Conservation (phyloP, 2,888 invertebrate species). For the Mylabris sibirica region DNA sequence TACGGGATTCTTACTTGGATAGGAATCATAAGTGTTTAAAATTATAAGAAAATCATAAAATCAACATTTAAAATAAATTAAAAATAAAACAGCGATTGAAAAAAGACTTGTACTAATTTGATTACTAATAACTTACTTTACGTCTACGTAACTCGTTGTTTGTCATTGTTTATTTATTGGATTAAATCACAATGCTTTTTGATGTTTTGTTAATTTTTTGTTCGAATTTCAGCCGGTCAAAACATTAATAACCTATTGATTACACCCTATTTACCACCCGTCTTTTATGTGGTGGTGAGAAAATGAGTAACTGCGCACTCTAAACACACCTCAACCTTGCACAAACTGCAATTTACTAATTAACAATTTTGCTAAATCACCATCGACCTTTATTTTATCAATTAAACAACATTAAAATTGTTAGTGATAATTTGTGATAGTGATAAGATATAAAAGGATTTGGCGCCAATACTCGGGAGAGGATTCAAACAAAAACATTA, state of each 20-base stretch:
- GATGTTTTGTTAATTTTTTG: neutral
- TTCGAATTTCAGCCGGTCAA: conserved; percentile 22
- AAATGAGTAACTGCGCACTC: conserved; percentile 32
- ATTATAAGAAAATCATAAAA: neutral
- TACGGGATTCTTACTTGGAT: conserved; percentile 22
- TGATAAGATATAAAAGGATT: neutral
- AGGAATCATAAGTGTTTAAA: conserved; percentile 5
- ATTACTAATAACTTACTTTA: conserved; percentile 43
- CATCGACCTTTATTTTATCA: neutral
- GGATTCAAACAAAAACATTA: too few species aligned
- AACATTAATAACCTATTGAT: conserved; percentile 25
- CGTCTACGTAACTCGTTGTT: conserved; percentile 49
- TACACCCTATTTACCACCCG: conserved; percentile 5
- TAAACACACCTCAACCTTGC: neutral
- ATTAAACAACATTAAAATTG: too few species aligned
- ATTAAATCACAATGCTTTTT: neutral
- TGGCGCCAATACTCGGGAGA: too few species aligned
- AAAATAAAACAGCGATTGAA: neutral
- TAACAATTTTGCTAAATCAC: neutral
- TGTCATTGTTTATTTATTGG: conserved; percentile 21
- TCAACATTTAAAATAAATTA: neutral
- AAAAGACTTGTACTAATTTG: neutral
- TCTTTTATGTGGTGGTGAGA: neutral
- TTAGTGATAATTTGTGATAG: neutral
- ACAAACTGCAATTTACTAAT: neutral